phyloP scores from a whole-genome alignment of 2,113 vertebrate genomes.

The Seriola rivoliana region DNA sequence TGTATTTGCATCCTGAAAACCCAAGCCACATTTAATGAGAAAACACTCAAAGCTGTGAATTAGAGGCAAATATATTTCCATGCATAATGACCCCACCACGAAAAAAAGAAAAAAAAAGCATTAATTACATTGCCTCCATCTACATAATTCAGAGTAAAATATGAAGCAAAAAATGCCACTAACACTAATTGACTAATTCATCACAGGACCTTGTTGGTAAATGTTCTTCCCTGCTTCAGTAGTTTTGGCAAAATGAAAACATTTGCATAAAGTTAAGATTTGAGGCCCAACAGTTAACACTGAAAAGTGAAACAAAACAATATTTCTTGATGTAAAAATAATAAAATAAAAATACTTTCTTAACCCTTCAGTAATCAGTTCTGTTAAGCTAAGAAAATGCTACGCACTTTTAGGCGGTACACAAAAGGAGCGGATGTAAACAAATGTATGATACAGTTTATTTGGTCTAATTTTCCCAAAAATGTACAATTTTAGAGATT shows the following conservation, averaged over 20 bases:
- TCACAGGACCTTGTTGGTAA: conserved; percentile 78
- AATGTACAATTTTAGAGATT: background rate
- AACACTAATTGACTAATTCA: conserved; percentile 83
- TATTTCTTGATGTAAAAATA: conserved; percentile 18
- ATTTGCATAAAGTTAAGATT: conserved; percentile 74
- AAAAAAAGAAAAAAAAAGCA: conserved; percentile 52
- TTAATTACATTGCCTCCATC: conserved; percentile 80
- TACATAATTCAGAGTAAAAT: conserved; percentile 82
- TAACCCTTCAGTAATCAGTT: conserved; percentile 10
- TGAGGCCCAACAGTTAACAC: conserved; percentile 42
- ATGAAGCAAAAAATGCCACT: conserved; percentile 79
- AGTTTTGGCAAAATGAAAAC: conserved; percentile 76
- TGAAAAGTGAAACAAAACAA: conserved; percentile 31
- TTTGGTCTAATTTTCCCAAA: background rate
- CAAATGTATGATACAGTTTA: background rate
- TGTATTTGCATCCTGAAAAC: conserved; percentile 51
- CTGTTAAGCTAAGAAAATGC: too few relatives aligned
- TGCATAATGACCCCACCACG: conserved; percentile 66
- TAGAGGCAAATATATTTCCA: conserved; percentile 72
- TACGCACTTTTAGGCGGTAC: too few relatives aligned
- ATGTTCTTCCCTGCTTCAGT: conserved; percentile 73
- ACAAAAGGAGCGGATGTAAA: background rate
- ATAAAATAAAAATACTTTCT: background rate
- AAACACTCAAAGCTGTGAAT: conserved; percentile 63
- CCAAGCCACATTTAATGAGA: conserved; percentile 57